A percentile compares a stretch with the other conserved stretches of the same genome.
phyloP scores from a whole-genome alignment of 2,888 invertebrate genomes.

The Melieria crassipennis region DNA sequence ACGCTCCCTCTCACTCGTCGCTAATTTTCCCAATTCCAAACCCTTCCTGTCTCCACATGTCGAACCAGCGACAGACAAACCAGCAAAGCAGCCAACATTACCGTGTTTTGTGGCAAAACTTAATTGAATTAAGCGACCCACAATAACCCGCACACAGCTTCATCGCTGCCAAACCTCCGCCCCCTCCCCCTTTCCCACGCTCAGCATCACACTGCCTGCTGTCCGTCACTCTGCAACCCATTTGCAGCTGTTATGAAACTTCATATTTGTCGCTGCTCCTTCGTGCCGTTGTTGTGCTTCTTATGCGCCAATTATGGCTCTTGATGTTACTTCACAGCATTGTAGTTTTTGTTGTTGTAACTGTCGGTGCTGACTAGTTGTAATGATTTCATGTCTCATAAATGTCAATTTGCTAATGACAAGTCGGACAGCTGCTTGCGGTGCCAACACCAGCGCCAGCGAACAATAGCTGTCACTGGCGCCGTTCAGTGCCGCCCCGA shows the following conservation, averaged over 20 bases:
- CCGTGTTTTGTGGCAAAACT: neutral
- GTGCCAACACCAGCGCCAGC: neutral
- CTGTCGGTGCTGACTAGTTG: neutral
- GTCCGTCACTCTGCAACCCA: neutral
- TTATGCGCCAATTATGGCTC: too few species aligned
- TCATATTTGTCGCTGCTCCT: neutral
- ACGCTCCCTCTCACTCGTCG: too few species aligned
- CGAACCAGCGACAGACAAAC: too few species aligned
- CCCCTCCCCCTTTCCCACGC: neutral
- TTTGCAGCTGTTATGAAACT: neutral
- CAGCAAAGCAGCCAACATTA: neutral
- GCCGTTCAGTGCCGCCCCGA: too few species aligned
- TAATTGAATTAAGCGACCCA: neutral
- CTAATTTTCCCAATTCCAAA: too few species aligned
- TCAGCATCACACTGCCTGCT: neutral
- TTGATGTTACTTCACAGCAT: neutral
- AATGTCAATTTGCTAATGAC: constrained; percentile 20
- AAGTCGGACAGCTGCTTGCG: neutral
- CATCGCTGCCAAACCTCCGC: neutral
- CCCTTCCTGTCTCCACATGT: too few species aligned
- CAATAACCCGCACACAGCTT: neutral
- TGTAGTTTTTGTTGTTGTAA: neutral
- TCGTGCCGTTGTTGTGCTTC: neutral
- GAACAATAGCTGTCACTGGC: neutral
- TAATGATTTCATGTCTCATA: constrained; percentile 16